phyloP scores from a whole-genome alignment of 2,113 vertebrate species.

The Glaucomys volans region DNA sequence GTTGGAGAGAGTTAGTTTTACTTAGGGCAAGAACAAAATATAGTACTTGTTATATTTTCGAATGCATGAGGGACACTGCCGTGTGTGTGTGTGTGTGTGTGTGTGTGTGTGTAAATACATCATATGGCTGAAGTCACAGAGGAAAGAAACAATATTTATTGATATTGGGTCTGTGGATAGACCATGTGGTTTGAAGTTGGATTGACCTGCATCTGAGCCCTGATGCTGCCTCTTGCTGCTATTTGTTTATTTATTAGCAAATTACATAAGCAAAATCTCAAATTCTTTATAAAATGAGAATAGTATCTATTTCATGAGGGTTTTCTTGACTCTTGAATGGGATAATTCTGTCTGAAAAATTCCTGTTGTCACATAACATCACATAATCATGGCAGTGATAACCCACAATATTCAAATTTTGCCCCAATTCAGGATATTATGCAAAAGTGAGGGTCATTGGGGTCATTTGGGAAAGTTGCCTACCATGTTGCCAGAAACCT shows the following conservation, averaged over 20 bases:
- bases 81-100: not conserved
- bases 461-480: constrained; percentile 6
- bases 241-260: not conserved
- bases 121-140: not conserved
- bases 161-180: not conserved
- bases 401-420: not conserved
- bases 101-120: not conserved
- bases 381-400: not conserved
- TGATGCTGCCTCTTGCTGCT: not conserved
- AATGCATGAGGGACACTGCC: not conserved
- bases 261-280: not conserved
- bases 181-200: not conserved
- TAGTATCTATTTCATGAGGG: not conserved
- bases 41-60: constrained; percentile 68
- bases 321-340: not conserved
- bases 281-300: constrained; percentile 1
- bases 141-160: not conserved
- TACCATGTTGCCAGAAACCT: not conserved
- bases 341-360: not conserved
- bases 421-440: not conserved
- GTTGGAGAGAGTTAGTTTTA: constrained; percentile 79
- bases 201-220: constrained; percentile 8
- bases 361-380: not conserved
- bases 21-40: constrained; percentile 81
- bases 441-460: not conserved